Evolutionary conservation across 23 tunicate genomes (phyloP).

Genomic region (Ascidia mentula): DNA sequence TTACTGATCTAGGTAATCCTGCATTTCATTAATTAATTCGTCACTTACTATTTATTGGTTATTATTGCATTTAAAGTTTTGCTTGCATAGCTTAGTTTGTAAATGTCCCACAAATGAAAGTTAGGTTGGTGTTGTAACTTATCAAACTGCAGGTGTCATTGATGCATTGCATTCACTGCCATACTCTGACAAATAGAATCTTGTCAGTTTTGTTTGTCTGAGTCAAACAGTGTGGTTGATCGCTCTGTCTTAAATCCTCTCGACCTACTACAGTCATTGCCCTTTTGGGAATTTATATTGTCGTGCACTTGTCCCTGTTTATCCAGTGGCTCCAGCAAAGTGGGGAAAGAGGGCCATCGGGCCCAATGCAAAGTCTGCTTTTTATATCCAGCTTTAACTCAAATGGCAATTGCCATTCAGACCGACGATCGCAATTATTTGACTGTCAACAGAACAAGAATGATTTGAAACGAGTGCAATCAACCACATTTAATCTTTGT

Average conservation of each 20-base stretch:
- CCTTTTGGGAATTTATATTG: neutral
- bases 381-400: neutral
- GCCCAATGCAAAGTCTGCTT: conserved; percentile 6
- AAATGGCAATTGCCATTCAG: neutral
- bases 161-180: conserved; percentile 6
- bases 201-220: neutral
- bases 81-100: too few relatives aligned
- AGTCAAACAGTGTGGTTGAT: neutral
- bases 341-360: neutral
- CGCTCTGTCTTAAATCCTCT: neutral
- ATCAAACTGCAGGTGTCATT: too few relatives aligned
- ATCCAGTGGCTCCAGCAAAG: neutral
- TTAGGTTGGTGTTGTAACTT: too few relatives aligned
- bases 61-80: too few relatives aligned
- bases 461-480: neutral
- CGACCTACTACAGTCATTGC: conserved; percentile 1
- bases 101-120: too few relatives aligned
- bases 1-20: neutral
- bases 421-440: neutral
- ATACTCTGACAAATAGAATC: neutral
- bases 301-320: neutral
- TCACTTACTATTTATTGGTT: too few relatives aligned
- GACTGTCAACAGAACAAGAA: neutral
- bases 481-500: neutral
- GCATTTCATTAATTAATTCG: too few relatives aligned